These are phyloP conservation scores for Trematomus loennbergii DNA, from an alignment of 2,113 vertebrate genomes.

Conservation along the genomic window DNA sequence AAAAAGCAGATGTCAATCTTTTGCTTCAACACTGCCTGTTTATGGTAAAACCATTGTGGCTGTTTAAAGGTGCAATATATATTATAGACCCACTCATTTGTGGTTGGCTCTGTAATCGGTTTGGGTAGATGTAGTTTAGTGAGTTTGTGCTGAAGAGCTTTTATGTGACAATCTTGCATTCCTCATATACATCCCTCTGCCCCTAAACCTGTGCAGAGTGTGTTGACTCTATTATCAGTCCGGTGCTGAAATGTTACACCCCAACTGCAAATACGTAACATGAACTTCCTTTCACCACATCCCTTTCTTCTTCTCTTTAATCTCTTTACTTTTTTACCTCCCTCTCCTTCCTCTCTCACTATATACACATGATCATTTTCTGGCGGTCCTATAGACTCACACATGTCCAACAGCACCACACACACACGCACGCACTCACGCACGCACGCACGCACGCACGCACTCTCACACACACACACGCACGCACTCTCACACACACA, in stretches of 20 bases:
- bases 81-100: not conserved
- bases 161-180: slow-evolving; percentile 74
- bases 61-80: not conserved
- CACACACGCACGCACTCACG: too few species aligned
- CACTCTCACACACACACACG: not conserved
- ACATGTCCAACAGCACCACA: not conserved
- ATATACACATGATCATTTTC: not conserved
- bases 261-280: slow-evolving; percentile 74
- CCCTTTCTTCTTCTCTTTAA: slow-evolving; percentile 22
- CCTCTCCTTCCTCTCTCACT: slow-evolving; percentile 18
- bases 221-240: slow-evolving; percentile 73
- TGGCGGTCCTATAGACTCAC: slow-evolving; percentile 7
- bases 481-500: not conserved
- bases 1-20: not conserved
- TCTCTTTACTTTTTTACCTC: not conserved
- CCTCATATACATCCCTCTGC: slow-evolving; percentile 77
- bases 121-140: slow-evolving; percentile 11
- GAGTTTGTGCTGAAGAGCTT: slow-evolving; percentile 13
- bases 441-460: too few species aligned
- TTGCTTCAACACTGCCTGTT: not conserved
- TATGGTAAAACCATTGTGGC: not conserved
- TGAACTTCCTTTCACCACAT: slow-evolving; percentile 72
- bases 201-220: slow-evolving; percentile 74
- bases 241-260: slow-evolving; percentile 79
- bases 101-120: not conserved